Base-by-base conservation (phyloP, 2,797 vertebrate genomes). In the Pseudomugil gertrudae region DNA sequence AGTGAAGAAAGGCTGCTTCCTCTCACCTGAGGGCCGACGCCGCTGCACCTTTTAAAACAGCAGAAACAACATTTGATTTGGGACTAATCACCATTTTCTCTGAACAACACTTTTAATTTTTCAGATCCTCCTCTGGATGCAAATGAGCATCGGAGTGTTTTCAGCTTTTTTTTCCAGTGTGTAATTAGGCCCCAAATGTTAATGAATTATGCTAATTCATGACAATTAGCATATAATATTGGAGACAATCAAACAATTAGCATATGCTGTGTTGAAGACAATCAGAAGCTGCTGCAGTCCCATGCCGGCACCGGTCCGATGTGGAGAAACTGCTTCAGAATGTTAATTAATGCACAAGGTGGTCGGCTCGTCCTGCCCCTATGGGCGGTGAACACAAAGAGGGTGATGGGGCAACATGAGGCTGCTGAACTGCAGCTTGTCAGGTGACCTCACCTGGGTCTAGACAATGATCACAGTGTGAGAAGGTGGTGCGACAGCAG, bases 171-270 rank as follows among this genome's bases (percentile, higher is more conserved):
- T 87, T 89, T 91, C 5, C 87, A 73, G 81, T 81, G 86, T 92
- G 92, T 92, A 92, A 93, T 94, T 94, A 93, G 93, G 89, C 82
- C 89, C 90, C 89, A 84, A 92, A 94, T 93, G 92, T 94, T 94
- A 92, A 94, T 94, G 92, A 93, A 91, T 94, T 94, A 94, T 94
- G 93, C 87, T 93, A 93, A 94, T 94, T 91, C 87, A 0, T 50
- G 48, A 86, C 91, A 91, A 94, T 94, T 94, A 93, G 91, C 93
- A 94, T 93, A 92, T 91, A 86, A 90, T 92, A 93, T 92, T 92
- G 92, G 91, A 93, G 91, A 92, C 91, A 91, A 93, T 92, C 91
- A 93, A n/a, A 91, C 88, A 91, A 92, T 93, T 91, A 93, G 91
- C 92, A 93, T 93, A 93, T 88, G 90, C 88, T 91, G 85, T 84